Evolutionary conservation across 2,797 vertebrate species (phyloP), one percentile per base, ranked within the genome.

Genomic region (Micropoecilia bifurca): DNA sequence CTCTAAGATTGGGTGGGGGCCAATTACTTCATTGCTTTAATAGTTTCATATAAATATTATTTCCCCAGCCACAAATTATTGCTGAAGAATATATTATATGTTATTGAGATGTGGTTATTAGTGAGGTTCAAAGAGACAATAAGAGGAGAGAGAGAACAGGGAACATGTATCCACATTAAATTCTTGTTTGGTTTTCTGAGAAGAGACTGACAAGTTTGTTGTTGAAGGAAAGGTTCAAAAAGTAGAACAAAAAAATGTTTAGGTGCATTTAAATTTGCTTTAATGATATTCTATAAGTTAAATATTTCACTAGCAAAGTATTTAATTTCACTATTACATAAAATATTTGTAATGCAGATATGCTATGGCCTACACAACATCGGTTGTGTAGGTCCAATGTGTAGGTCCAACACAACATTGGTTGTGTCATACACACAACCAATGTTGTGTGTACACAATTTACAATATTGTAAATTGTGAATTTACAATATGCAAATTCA

Each of bases 91-190:
- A 86, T 82, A 76, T 73, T 59, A 71, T 76, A 57, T 66, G 77
- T 86, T 93, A 93, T 93, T 92, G 92, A 90, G 90, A 87, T 46
- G 22, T 74, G 36, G 78, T 77, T 84, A 91, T 92, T 90, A 90
- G 75, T 36, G 66, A 72, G 77, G 84, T 82, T 85, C 74, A 25
- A 80, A 43, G 57, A 48, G 80, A 71, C 77, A 76, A 80, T 81
- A 82, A 76, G 57, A 80, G 61, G 48, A 61, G 57, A 45, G 63
- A 55, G 46, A 78, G 66, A 83, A 86, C 83, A 79, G 78, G 88
- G 59, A 84, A 53, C 87, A 39, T 85, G 74, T 88, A 83, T 88
- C 73, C 73, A 79, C 80, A 81, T 84, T 45, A 78, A 81, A 89
- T 79, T 86, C 73, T 20, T 25, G 30, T 71, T 80, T 61, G 61